phyloP scores from a whole-genome alignment of 2,113 vertebrate genomes.

The Albula goreensis region DNA sequence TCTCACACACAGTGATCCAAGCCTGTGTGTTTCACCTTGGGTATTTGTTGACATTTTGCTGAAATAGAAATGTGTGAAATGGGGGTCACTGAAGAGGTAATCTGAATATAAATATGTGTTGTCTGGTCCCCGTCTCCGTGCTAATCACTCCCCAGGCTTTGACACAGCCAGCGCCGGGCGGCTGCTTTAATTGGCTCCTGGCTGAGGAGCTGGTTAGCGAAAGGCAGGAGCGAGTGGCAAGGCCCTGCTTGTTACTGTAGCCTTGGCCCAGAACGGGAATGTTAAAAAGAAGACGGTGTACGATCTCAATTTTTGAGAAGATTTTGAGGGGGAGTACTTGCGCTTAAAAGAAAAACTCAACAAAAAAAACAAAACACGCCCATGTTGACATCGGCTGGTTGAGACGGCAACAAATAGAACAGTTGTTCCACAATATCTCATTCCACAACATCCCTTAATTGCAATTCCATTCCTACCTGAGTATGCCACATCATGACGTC shows the following conservation, averaged over 20 bases:
- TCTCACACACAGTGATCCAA: not conserved
- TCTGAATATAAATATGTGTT: constrained; percentile 43
- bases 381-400: no score
- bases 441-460: no score
- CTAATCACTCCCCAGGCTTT: constrained; percentile 37
- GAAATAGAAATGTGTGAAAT: constrained; percentile 29
- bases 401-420: no score
- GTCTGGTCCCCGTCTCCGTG: constrained; percentile 24
- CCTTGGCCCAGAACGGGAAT: not conserved
- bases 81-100: constrained; percentile 27
- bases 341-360: not conserved
- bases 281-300: not conserved
- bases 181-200: constrained; percentile 28
- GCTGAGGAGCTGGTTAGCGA: constrained; percentile 16
- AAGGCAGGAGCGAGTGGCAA: constrained; percentile 25
- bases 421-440: no score
- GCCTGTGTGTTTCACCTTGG: constrained; percentile 21
- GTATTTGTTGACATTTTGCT: constrained; percentile 30
- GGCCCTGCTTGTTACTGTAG: no score
- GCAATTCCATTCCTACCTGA: no score
- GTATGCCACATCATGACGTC: not conserved
- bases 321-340: no score
- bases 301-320: no score
- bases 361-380: not conserved
- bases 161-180: constrained; percentile 36